A percentile compares a stretch with the other conserved stretches of the same genome.
Conservation (phyloP, 2,113 vertebrate genomes). For the Anhinga rufa region DNA sequence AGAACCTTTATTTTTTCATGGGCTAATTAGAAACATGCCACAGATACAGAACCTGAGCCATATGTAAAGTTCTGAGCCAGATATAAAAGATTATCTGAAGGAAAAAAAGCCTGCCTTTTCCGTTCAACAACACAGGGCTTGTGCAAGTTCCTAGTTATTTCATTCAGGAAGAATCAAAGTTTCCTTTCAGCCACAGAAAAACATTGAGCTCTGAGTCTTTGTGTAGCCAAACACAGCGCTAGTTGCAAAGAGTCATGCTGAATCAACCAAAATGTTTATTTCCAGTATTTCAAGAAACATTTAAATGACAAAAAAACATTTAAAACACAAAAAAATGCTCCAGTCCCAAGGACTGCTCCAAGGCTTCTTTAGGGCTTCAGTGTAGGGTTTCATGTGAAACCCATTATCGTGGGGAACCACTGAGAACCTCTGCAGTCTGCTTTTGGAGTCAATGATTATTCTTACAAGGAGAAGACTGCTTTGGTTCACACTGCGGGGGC, state of each 20-base stretch:
- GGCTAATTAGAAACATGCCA: conserved; percentile 24
- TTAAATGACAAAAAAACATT: neutral
- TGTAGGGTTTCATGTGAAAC: neutral
- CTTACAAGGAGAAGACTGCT: neutral
- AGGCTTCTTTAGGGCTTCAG: neutral
- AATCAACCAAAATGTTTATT: neutral
- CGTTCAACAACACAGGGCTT: neutral
- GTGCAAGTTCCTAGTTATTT: conserved; percentile 34
- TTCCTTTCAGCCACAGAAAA: conserved; percentile 48
- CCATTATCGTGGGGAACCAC: neutral
- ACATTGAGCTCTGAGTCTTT: neutral
- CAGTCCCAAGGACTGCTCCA: neutral
- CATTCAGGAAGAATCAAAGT: conserved; percentile 57
- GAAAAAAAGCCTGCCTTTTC: conserved; percentile 24
- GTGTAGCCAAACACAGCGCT: neutral
- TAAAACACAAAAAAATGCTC: neutral
- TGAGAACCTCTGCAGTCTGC: neutral
- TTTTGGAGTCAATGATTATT: neutral
- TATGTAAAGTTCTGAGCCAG: neutral
- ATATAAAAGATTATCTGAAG: conserved; percentile 20
- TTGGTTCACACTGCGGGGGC: accelerated
- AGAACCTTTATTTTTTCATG: neutral
- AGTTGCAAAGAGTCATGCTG: neutral
- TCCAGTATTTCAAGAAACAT: neutral
- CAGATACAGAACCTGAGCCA: neutral